Evolutionary conservation across 2,888 invertebrate genomes (phyloP).

Genomic region (Nephrotoma guestfalica): DNA sequence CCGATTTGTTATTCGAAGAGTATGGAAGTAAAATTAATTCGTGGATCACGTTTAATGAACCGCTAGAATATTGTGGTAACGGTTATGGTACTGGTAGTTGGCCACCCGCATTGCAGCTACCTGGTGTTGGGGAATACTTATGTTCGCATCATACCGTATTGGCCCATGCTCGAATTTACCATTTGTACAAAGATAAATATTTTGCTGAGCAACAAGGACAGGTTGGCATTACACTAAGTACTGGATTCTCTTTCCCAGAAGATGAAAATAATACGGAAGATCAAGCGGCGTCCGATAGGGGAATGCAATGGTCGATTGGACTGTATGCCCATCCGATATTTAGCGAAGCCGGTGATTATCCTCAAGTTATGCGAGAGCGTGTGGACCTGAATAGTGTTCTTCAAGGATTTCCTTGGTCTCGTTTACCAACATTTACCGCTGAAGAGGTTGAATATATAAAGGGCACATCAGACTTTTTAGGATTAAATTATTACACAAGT

Average conservation of each 20-base stretch:
- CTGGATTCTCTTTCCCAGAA: slow-evolving; percentile 17
- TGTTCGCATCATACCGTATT: slow-evolving; percentile 36
- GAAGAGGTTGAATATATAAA: neutral
- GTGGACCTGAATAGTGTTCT: slow-evolving; percentile 20
- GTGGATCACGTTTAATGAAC: slow-evolving; percentile 47
- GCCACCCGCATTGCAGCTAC: slow-evolving; percentile 23
- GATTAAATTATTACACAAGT: slow-evolving; percentile 23
- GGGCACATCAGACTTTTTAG: slow-evolving; percentile 22
- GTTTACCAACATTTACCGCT: slow-evolving; percentile 14
- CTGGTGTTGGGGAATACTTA: slow-evolving; percentile 35
- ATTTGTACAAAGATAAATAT: slow-evolving; percentile 25
- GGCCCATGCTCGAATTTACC: slow-evolving; percentile 35
- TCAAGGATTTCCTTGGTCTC: slow-evolving; percentile 22
- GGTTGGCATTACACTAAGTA: slow-evolving; percentile 20
- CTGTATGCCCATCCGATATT: slow-evolving; percentile 26
- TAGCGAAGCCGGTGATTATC: slow-evolving; percentile 22
- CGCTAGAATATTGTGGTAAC: slow-evolving; percentile 28
- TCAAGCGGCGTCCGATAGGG: slow-evolving; percentile 3
- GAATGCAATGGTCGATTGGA: slow-evolving; percentile 19
- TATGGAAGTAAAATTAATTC: slow-evolving; percentile 38
- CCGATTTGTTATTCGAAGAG: slow-evolving; percentile 28
- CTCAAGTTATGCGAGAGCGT: slow-evolving; percentile 20
- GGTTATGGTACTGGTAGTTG: slow-evolving; percentile 34
- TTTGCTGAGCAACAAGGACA: slow-evolving; percentile 17
- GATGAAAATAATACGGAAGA: slow-evolving; percentile 13